phyloP scores from a whole-genome alignment of 2,113 vertebrate species.

The Trachemys scripta region DNA sequence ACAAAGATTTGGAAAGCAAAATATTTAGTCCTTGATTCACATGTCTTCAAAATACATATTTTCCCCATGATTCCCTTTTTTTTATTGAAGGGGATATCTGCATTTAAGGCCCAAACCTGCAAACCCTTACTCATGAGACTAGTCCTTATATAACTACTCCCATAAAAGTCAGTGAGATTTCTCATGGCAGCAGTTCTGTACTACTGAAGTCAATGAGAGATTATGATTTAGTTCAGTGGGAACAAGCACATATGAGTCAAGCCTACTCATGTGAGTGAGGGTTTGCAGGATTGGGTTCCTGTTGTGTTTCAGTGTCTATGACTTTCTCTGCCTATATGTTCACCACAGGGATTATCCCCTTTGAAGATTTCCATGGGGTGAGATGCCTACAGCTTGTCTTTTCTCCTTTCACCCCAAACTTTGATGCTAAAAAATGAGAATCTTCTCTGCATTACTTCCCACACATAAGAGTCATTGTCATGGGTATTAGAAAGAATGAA shows the following conservation, averaged over 20 bases:
- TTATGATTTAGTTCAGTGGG: background rate
- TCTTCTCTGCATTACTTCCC: background rate
- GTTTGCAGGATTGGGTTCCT: background rate
- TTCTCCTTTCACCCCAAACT: background rate
- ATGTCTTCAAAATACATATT: background rate
- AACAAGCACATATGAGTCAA: background rate
- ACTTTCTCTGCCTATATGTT: background rate
- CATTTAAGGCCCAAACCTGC: background rate
- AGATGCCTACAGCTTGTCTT: background rate
- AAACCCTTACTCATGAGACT: background rate
- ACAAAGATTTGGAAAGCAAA: background rate
- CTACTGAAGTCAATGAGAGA: background rate
- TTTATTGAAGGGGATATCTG: background rate
- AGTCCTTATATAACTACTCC: background rate
- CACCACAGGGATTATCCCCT: background rate
- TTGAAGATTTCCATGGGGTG: background rate
- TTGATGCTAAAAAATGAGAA: background rate
- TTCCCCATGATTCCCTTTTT: background rate
- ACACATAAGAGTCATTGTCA: background rate
- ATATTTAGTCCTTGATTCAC: background rate
- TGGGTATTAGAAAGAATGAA: background rate
- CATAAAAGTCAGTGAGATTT: background rate
- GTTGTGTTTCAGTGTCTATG: background rate
- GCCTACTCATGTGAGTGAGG: background rate
- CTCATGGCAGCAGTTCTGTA: background rate